Conservation (phyloP, 2,113 vertebrate species). For the human (Homo sapiens) region GRCh38 chr7:17104501-17105000, state of each 20-base stretch:
- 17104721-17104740: background rate
- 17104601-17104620: background rate
- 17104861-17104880: background rate
- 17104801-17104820: slow-evolving; percentile 10
- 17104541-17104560: background rate
- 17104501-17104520: background rate
- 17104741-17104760: background rate
- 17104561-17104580: background rate
- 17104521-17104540: background rate
- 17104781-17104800: background rate
- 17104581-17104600: background rate
- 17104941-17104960: background rate
- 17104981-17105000: background rate
- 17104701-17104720: background rate
- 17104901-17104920: slow-evolving; percentile 32
- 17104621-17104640: background rate
- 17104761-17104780: background rate
- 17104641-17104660: background rate
- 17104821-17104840: background rate
- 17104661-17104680: background rate
- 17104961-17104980: background rate
- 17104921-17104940: background rate
- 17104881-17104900: background rate
- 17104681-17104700: background rate
- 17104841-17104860: background rate